Base-by-base conservation (phyloP, 1,140 invertebrate species). In the Copidosoma floridanum region DNA sequence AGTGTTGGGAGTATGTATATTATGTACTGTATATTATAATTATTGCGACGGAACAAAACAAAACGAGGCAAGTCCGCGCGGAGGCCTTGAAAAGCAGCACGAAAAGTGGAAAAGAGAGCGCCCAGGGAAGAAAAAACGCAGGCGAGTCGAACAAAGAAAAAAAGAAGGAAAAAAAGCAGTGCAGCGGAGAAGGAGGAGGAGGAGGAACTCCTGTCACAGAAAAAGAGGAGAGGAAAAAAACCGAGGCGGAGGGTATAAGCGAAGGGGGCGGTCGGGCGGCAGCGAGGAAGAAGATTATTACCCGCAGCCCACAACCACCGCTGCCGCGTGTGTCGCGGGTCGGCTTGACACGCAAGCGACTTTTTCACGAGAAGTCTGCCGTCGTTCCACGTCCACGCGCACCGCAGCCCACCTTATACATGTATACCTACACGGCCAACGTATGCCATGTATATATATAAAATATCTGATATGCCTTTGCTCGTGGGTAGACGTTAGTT, bases 291-390 rank as follows among this genome's bases (percentile, higher is more conserved):
- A 71, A 71, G 68, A 69, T 71, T 68, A 71, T 71, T 72, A 72
- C 65, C 69, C 71, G 54, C 65, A 68, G 68, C 63, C 60, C 53
- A 46, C 51, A 8, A 6, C 12, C 62, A 57, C 57, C n/a, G n/a
- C n/a, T n/a, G n/a, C 53, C 63, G 66, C 62, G 65, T 68, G 64
- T 67, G 65, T 71, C 63, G 64, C 65, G 62, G 64, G 70, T n/a
- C n/a, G n/a, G 29, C 29, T 69, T 70, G 68, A 69, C 69, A 71
- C 71, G 74, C 74, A 68, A 76, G 67, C 68, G 66, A 65, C 68
- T 71, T 71, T 74, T 74, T 70, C 68, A 70, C 65, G 70, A 64
- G 65, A 71, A 71, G 63, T 61, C 66, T 61, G 64, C 65, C 3
- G 10, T 24, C 32, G 16, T 18, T 1, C n/a, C 32, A 14, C 32